Percentiles rank a stretch among this genome's conserved stretches.
Conservation (phyloP, 1,140 invertebrate species). For the Meloidogyne chitwoodi region DNA sequence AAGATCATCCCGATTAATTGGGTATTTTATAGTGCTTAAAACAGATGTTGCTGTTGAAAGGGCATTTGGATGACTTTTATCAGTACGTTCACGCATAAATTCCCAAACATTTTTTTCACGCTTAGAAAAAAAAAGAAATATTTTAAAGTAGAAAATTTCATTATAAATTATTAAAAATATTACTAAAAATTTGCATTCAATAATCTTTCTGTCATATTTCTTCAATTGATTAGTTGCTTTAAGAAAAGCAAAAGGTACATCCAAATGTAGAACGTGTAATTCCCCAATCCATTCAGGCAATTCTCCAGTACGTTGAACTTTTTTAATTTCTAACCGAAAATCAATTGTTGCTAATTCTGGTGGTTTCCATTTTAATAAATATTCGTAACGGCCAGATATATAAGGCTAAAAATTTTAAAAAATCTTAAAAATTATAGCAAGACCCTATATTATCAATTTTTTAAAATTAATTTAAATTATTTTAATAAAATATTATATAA, state of each 20-base stretch:
- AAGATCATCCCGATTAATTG: constrained; percentile 40
- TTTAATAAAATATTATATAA: too few species aligned
- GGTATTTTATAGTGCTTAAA: constrained; percentile 44
- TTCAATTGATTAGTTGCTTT: constrained; percentile 72
- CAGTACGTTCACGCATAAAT: constrained; percentile 90
- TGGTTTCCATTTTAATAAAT: constrained; percentile 96
- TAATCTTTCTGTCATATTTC: constrained; percentile 83
- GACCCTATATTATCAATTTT: not conserved
- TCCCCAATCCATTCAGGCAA: constrained; percentile 43
- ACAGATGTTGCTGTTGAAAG: constrained; percentile 48
- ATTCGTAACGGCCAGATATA: constrained; percentile 73
- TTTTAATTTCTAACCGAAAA: constrained; percentile 80
- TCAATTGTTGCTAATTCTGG: constrained; percentile 86
- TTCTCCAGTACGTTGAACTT: constrained; percentile 70
- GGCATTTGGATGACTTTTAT: constrained; percentile 89
- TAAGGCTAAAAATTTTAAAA: constrained; percentile 72
- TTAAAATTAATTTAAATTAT: too few species aligned
- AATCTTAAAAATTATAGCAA: not conserved
- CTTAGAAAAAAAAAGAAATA: constrained; percentile 1
- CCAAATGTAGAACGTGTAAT: constrained; percentile 49
- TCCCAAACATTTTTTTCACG: constrained; percentile 71
- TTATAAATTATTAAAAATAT: constrained; percentile 25
- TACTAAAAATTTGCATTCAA: constrained; percentile 78
- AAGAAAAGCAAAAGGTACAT: constrained; percentile 65
- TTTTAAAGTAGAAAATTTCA: not conserved